Evolutionary conservation across 23 tunicate genomes (phyloP), one percentile per base, ranked within the genome.

Genomic region (Trididemnum nubilum): DNA sequence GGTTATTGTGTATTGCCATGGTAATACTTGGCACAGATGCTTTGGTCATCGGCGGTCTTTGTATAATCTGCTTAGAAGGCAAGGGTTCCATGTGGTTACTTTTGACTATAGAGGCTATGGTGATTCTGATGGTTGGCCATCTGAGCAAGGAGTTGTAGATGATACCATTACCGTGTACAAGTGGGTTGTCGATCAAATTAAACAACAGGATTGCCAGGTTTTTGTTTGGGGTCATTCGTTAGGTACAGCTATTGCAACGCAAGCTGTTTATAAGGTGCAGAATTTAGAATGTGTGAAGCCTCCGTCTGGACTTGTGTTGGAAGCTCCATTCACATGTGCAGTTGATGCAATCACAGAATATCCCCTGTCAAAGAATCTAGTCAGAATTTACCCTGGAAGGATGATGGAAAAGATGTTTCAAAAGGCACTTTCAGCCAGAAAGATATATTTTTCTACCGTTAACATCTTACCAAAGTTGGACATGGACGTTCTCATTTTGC

Each of bases 61-160:
- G 7, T 87, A 87, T 50, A 33, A 66, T 0, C 12, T 87, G 18
- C 50, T 93, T 0, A 71, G 73, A 32, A 59, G 50, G 1, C 39
- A 36, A 26, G 89, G 88, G 9, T 93, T 61, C 73, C 90, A 85
- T 66, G 86, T 87, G 7, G 70, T 93, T 36, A 64, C 98, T 0
- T 93, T 93, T 65, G 98, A 93, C 50, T 93, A 93, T 60, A 49
- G 98, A 38, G 98, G 98, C 1, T 93, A 70, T 73, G 98, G 98
- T 39, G 98, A 93, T 61, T 93, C 98, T 21, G 67, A 85, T 36
- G 98, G 98, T 1, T 72, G 65, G 69, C 87, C 87, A 2, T 29
- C 83, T 25, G 92, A 93, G 75, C 57, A 78, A 1, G 93, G 98
- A 1, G 76, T 85, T 5, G 70, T 87, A 0, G 65, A 83, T 31